Evolutionary conservation across 2,113 vertebrate genomes (phyloP).

Genomic region (Scortum barcoo): DNA sequence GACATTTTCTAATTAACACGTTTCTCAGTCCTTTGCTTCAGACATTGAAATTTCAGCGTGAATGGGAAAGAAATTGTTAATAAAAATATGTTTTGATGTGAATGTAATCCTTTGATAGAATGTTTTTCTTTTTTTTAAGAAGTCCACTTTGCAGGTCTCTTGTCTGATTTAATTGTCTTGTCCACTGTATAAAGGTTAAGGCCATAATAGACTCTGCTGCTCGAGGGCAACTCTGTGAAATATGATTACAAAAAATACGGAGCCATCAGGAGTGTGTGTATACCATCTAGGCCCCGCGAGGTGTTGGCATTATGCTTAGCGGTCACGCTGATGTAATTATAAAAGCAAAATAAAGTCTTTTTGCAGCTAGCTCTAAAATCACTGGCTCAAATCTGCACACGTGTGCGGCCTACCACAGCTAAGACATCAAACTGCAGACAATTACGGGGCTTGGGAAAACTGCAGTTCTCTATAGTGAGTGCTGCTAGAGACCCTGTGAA

Average conservation of each 20-base stretch:
- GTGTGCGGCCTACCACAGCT: conserved; percentile 71
- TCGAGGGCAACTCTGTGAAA: neutral
- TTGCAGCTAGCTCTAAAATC: conserved; percentile 18
- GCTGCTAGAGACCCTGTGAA: conserved; percentile 63
- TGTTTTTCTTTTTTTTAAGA: conserved; percentile 5
- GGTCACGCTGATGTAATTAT: conserved; percentile 32
- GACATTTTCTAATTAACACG: conserved; percentile 61
- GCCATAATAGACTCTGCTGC: conserved; percentile 28
- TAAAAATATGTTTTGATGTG: neutral
- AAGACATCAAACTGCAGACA: conserved; percentile 76
- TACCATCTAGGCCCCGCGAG: neutral
- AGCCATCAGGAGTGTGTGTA: conserved; percentile 29
- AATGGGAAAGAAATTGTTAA: conserved; percentile 43
- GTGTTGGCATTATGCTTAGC: conserved; percentile 27
- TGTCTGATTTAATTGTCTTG: conserved; percentile 25
- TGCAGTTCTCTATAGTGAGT: conserved; percentile 75
- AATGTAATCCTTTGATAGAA: conserved; percentile 1
- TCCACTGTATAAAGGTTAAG: neutral
- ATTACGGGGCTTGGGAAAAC: conserved; percentile 61
- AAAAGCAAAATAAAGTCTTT: conserved; percentile 9
- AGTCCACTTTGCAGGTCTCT: neutral
- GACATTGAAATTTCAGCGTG: conserved; percentile 14
- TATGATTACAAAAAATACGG: neutral
- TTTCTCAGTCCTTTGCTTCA: conserved; percentile 5
- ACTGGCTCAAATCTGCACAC: conserved; percentile 49